phyloP scores from a whole-genome alignment of 1,140 invertebrate genomes.

The Panagrolaimus sp. region DNA sequence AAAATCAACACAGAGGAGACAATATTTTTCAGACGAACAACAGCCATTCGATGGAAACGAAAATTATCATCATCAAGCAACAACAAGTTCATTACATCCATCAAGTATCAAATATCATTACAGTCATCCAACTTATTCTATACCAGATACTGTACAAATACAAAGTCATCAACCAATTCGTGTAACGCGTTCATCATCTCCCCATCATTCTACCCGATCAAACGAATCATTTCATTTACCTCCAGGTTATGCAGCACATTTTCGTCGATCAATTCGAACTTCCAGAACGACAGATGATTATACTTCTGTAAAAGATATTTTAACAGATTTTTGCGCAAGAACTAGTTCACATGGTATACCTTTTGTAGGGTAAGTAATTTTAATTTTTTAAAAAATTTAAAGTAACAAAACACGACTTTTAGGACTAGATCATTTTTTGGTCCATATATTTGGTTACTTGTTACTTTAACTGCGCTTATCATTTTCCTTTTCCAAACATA shows the following conservation, averaged over 20 bases:
- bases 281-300: constrained; percentile 35
- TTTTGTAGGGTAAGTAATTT: constrained; percentile 46
- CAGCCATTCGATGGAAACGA: background rate
- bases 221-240: constrained; percentile 1
- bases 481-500: constrained; percentile 53
- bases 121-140: background rate
- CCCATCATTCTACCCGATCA: background rate
- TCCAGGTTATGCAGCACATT: background rate
- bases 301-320: constrained; percentile 43
- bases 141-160: background rate
- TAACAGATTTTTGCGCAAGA: constrained; percentile 53
- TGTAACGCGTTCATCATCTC: background rate
- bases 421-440: constrained; percentile 57
- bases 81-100: background rate
- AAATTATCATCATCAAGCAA: background rate
- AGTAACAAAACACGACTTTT: constrained; percentile 7
- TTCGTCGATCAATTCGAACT: constrained; percentile 2
- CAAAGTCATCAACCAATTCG: constrained; percentile 5
- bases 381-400: background rate
- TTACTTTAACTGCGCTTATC: constrained; percentile 45
- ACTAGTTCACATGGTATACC: constrained; percentile 58
- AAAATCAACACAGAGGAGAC: background rate
- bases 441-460: constrained; percentile 41
- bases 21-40: constrained; percentile 5
- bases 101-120: background rate